Evolutionary conservation across 2,888 invertebrate species (phyloP).

Genomic region (Macaria liturata): DNA sequence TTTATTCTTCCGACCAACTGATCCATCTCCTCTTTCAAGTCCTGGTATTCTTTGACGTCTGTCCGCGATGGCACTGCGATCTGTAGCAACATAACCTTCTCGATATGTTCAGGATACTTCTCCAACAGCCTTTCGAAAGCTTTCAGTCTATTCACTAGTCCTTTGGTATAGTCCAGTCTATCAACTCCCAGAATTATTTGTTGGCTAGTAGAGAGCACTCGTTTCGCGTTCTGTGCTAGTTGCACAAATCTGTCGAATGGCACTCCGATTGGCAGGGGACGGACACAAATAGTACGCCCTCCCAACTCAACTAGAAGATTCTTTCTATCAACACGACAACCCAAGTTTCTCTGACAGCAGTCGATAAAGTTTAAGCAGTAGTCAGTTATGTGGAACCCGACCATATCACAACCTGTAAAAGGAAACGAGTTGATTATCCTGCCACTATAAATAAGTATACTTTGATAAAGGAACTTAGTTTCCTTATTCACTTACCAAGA

Average conservation of each 20-base stretch:
- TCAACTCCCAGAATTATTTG: slow-evolving; percentile 95
- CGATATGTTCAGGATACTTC: slow-evolving; percentile 93
- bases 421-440: slow-evolving; percentile 6
- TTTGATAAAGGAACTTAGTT: background rate
- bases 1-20: slow-evolving; percentile 94
- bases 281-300: slow-evolving; percentile 91
- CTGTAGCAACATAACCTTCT: slow-evolving; percentile 91
- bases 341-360: slow-evolving; percentile 93
- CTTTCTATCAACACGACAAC: slow-evolving; percentile 94
- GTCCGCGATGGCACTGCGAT: slow-evolving; percentile 95
- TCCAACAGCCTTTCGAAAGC: slow-evolving; percentile 92
- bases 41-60: slow-evolving; percentile 95
- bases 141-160: slow-evolving; percentile 90
- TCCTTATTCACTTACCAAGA: slow-evolving; percentile 82
- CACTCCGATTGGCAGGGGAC: slow-evolving; percentile 94
- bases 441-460: background rate
- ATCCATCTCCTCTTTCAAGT: slow-evolving; percentile 95
- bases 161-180: slow-evolving; percentile 95
- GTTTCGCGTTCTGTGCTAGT: slow-evolving; percentile 87
- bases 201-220: slow-evolving; percentile 88
- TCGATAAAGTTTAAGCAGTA: slow-evolving; percentile 96
- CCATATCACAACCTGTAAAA: slow-evolving; percentile 92
- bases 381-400: slow-evolving; percentile 95
- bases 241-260: slow-evolving; percentile 94
- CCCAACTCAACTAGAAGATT: slow-evolving; percentile 94